Percentiles rank a stretch among this genome's conserved stretches.
These are phyloP conservation scores for Lasioglossum pauxillum DNA, from an alignment of 2,888 invertebrate species.

Conservation along the genomic window DNA sequence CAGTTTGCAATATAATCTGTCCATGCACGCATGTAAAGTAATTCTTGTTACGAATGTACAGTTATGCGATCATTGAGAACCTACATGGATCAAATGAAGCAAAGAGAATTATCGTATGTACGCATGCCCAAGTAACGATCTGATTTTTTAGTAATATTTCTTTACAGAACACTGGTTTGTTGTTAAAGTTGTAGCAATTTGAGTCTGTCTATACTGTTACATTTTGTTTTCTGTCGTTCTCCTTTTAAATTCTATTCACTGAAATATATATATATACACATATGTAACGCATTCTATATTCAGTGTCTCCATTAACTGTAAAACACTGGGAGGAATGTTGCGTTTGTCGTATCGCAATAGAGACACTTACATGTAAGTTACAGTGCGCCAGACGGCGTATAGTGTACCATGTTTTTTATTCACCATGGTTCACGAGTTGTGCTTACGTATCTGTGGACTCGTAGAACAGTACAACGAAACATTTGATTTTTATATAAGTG, in stretches of 20 bases:
- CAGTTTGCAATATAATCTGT: constrained; percentile 24
- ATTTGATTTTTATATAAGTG: constrained; percentile 43
- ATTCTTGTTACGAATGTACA: constrained; percentile 31
- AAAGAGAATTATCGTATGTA: constrained; percentile 62
- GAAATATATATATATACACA: constrained; percentile 22
- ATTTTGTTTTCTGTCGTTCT: constrained; percentile 53
- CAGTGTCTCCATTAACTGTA: constrained; percentile 46
- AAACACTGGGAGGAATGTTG: constrained; percentile 52
- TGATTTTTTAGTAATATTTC: constrained; percentile 53
- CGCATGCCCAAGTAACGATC: constrained; percentile 52
- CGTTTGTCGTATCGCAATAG: constrained; percentile 36
- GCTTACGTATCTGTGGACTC: constrained; percentile 52
- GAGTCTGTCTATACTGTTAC: constrained; percentile 43
- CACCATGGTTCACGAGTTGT: constrained; percentile 41
- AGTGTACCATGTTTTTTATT: constrained; percentile 33
- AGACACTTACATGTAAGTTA: constrained; percentile 52
- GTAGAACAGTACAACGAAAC: constrained; percentile 20
- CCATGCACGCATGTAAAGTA: constrained; percentile 44
- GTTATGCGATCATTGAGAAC: constrained; percentile 16
- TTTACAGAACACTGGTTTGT: constrained; percentile 35
- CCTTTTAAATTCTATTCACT: constrained; percentile 49
- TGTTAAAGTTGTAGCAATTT: constrained; percentile 52
- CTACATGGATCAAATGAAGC: constrained; percentile 38
- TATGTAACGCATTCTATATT: constrained; percentile 50
- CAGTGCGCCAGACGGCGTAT: constrained; percentile 14